A percentile compares a stretch with the other conserved stretches of the same genome.
These are phyloP conservation scores for Heliconius hewitsoni DNA, from an alignment of 1,140 invertebrate species.

Conservation along the genomic window DNA sequence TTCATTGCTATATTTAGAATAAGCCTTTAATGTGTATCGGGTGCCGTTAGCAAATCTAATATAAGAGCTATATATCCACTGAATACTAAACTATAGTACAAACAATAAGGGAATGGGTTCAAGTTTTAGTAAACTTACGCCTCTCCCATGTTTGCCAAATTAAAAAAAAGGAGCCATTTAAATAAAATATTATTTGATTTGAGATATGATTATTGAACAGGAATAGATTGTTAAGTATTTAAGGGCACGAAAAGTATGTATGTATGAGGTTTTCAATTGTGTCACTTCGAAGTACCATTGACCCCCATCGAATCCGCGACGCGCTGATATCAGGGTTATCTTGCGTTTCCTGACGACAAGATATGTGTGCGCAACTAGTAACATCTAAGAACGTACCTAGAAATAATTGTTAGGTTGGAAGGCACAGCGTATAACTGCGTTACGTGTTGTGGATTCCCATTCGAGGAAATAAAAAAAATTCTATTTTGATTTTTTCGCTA, in stretches of 20 bases:
- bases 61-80: no score
- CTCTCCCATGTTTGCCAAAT: background rate
- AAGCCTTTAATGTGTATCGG: background rate
- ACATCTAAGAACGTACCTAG: slow-evolving; percentile 14
- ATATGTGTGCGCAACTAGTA: slow-evolving; percentile 31
- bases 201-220: background rate
- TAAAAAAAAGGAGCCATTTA: background rate
- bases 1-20: background rate
- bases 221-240: background rate
- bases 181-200: background rate
- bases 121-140: background rate
- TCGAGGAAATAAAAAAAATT: no score
- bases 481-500: no score
- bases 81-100: no score
- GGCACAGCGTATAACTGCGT: no score
- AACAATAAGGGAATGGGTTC: background rate
- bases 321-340: slow-evolving; percentile 37
- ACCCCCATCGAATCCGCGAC: slow-evolving; percentile 42
- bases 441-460: no score
- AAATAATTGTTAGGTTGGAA: no score
- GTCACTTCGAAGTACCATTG: slow-evolving; percentile 17
- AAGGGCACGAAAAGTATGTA: background rate
- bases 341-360: slow-evolving; percentile 39
- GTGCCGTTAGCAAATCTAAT: background rate
- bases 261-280: background rate